These are phyloP conservation scores for Myiozetetes cayanensis DNA, from an alignment of 2,113 vertebrate genomes.

Conservation along the genomic window DNA sequence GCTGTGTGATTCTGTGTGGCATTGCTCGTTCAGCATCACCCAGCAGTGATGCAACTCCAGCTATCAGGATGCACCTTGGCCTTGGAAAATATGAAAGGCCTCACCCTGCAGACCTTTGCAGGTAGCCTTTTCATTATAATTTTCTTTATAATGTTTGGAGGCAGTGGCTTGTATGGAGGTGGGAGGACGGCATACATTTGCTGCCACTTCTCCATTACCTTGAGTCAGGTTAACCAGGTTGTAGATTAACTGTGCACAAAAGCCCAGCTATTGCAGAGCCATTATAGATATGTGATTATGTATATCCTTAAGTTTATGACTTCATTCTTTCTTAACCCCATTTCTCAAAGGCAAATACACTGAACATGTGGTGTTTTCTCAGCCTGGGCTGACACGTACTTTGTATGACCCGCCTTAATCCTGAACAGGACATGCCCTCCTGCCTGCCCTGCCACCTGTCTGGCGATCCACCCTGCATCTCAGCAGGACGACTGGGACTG, in stretches of 20 bases:
- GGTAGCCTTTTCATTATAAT: not conserved
- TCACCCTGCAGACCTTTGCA: not conserved
- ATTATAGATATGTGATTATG: not conserved
- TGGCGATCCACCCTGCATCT: not conserved
- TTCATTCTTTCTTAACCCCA: not conserved
- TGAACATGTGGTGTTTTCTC: not conserved
- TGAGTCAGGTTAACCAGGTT: conserved; percentile 10
- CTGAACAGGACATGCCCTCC: not conserved
- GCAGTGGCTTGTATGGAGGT: not conserved
- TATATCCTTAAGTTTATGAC: not conserved
- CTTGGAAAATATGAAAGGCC: not conserved
- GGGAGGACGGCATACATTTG: not conserved
- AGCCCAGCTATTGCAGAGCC: not conserved
- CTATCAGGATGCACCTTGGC: not conserved
- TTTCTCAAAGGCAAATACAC: conserved; percentile 12
- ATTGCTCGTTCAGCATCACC: not conserved
- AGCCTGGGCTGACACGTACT: not conserved
- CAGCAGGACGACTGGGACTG: not conserved
- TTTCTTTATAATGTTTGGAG: not conserved
- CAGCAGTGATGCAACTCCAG: rapidly evolving
- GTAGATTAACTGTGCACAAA: conserved; percentile 23
- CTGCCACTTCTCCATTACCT: not conserved
- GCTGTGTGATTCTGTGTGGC: not conserved
- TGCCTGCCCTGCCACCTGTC: not conserved
- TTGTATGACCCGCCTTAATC: not conserved